A percentile compares a stretch with the other conserved stretches of the same genome.
phyloP scores from a whole-genome alignment of 2,888 invertebrate species.

The Laothoe populi region DNA sequence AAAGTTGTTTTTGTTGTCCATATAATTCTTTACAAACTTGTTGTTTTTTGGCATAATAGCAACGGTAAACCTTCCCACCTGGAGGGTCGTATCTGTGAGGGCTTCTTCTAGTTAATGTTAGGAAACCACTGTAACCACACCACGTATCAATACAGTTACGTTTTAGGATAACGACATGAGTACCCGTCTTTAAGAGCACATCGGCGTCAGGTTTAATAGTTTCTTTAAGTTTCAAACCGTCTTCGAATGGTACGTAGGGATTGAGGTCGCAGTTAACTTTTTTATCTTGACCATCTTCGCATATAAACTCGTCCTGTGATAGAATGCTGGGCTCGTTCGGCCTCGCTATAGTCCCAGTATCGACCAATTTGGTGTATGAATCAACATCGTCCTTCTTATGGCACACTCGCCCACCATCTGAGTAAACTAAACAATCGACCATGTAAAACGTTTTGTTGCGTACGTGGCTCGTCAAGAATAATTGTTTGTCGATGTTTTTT shows the following conservation, averaged over 20 bases:
- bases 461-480: slow-evolving; percentile 63
- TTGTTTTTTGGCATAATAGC: slow-evolving; percentile 69
- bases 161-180: slow-evolving; percentile 51
- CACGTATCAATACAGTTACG: slow-evolving; percentile 57
- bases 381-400: slow-evolving; percentile 59
- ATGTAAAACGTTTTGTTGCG: slow-evolving; percentile 61
- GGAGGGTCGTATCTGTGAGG: slow-evolving; percentile 51
- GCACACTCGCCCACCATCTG: slow-evolving; percentile 67
- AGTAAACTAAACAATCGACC: slow-evolving; percentile 72
- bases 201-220: slow-evolving; percentile 48
- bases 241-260: slow-evolving; percentile 56
- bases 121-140: slow-evolving; percentile 67
- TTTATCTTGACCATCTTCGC: slow-evolving; percentile 59
- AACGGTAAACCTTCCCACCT: slow-evolving; percentile 67
- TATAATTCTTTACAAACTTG: slow-evolving; percentile 66
- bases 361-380: slow-evolving; percentile 61
- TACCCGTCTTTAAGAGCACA: slow-evolving; percentile 62
- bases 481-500: slow-evolving; percentile 68
- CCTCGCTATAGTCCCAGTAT: slow-evolving; percentile 62
- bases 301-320: slow-evolving; percentile 73
- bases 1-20: slow-evolving; percentile 31
- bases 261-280: slow-evolving; percentile 66
- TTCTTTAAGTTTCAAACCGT: slow-evolving; percentile 57
- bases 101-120: slow-evolving; percentile 47
- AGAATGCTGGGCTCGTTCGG: slow-evolving; percentile 62